Conservation (phyloP, 92 coral and sea anemone species). For the Desmophyllum pertusum region DNA sequence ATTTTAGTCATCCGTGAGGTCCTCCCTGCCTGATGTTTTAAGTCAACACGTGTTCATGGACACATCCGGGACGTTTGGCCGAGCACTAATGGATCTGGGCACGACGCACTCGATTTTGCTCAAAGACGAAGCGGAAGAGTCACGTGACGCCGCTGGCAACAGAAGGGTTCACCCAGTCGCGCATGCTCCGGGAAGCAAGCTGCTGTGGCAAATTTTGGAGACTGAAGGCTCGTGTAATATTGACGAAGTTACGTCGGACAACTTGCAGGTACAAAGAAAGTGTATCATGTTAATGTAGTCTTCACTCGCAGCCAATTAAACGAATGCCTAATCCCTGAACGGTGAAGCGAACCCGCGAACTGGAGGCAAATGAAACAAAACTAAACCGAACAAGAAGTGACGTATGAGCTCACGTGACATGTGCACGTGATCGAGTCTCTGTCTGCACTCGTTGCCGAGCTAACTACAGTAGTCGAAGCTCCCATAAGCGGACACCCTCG, state of each 20-base stretch:
- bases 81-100: slow-evolving; percentile 81
- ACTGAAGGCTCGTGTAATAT: slow-evolving; percentile 56
- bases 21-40: slow-evolving; percentile 71
- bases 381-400: no score
- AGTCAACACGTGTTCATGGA: slow-evolving; percentile 86
- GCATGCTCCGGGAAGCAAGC: slow-evolving; percentile 63
- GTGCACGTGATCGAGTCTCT: no score
- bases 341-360: no score
- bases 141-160: slow-evolving; percentile 10
- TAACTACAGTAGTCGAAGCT: no score
- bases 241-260: slow-evolving; percentile 53
- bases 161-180: slow-evolving; percentile 73
- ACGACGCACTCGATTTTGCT: slow-evolving; percentile 62
- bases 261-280: slow-evolving; percentile 65
- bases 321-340: no score
- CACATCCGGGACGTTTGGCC: slow-evolving; percentile 75
- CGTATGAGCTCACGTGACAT: no score
- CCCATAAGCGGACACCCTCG: no score
- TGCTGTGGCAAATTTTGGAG: slow-evolving; percentile 74
- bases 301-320: neutral
- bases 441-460: no score
- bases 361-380: no score
- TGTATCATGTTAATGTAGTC: neutral
- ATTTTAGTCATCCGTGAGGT: slow-evolving; percentile 64
- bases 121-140: slow-evolving; percentile 27